Evolutionary conservation across 2,888 invertebrate species (phyloP), one percentile per base, ranked within the genome.

Genomic region (Thymelicus lineola): DNA sequence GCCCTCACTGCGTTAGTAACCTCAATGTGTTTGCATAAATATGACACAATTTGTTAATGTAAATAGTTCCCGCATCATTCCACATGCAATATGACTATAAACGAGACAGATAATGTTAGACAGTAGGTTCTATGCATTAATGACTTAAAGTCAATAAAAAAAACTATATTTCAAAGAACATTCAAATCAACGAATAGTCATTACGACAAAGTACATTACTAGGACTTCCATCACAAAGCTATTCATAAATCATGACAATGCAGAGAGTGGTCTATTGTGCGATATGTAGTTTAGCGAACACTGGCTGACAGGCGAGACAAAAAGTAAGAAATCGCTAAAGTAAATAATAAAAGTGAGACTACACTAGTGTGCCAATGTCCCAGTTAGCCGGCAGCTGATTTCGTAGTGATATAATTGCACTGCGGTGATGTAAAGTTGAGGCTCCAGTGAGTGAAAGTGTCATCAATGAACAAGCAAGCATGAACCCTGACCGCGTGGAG

Each of bases 341-440:
- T 36, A 63, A 69, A 69, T 63, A 69, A 63, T 58, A 69, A 63
- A 62, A 68, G 61, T 68, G 46, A 62, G 61, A 67, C 61, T 45
- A 45, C 46, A 55, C 77, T 76, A 77, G 76, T 82, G 80, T 79
- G 79, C 80, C 81, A 80, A 77, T 83, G 84, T 84, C 83, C 85
- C 79, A 86, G 82, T 86, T 86, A 84, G 76, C 78, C 75, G 80
- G 79, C 86, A 85, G 86, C 85, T 87, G 85, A 88, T 88, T 88
- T 86, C 85, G 81, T 83, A 85, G 87, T 90, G 89, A 89, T 87
- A 89, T 89, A 90, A 90, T 90, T 89, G 86, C 80, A 77, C 75
- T 87, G 73, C 72, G 81, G 73, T 89, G 90, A 90, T 89, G 89
- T 87, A 87, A 91, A 87, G 80, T 86, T 88, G 89, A 85, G 83